These are phyloP conservation scores for Hedya salicella DNA, from an alignment of 2,888 invertebrate species.

Conservation along the genomic window DNA sequence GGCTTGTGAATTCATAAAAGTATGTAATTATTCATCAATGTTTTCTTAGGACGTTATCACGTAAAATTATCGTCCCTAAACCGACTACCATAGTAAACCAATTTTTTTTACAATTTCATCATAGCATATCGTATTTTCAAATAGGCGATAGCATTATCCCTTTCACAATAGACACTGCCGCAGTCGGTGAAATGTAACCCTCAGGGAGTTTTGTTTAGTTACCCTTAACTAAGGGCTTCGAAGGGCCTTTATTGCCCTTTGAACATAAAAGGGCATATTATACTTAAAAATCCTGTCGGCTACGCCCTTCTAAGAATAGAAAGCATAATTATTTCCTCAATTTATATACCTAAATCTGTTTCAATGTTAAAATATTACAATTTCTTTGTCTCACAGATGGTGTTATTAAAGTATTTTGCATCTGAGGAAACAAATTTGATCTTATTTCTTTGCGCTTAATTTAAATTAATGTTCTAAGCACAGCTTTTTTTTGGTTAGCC, in stretches of 20 bases:
- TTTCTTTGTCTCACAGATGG: conserved; percentile 13
- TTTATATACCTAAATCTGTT: conserved; percentile 23
- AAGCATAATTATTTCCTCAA: not conserved
- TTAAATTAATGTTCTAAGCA: too few relatives aligned
- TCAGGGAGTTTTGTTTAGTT: conserved; percentile 29
- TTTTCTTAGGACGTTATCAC: too few relatives aligned
- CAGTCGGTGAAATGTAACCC: conserved; percentile 7
- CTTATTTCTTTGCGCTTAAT: too few relatives aligned
- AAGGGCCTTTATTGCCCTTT: not conserved
- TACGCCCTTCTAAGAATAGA: not conserved
- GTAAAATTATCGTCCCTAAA: too few relatives aligned
- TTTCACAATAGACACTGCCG: conserved; percentile 3
- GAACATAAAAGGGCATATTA: not conserved
- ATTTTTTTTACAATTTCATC: not conserved
- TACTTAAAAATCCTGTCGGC: not conserved
- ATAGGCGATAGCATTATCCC: conserved; percentile 10
- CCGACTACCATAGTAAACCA: too few relatives aligned
- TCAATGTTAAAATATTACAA: conserved; percentile 11
- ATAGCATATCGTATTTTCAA: not conserved
- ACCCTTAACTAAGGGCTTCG: too few relatives aligned
- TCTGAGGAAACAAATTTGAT: not conserved
- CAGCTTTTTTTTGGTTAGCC: too few relatives aligned
- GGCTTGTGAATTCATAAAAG: too few relatives aligned
- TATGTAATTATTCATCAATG: too few relatives aligned
- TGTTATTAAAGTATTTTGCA: not conserved